Evolutionary conservation across 2,113 vertebrate species (phyloP).

Genomic region (Chrysochloris asiatica): DNA sequence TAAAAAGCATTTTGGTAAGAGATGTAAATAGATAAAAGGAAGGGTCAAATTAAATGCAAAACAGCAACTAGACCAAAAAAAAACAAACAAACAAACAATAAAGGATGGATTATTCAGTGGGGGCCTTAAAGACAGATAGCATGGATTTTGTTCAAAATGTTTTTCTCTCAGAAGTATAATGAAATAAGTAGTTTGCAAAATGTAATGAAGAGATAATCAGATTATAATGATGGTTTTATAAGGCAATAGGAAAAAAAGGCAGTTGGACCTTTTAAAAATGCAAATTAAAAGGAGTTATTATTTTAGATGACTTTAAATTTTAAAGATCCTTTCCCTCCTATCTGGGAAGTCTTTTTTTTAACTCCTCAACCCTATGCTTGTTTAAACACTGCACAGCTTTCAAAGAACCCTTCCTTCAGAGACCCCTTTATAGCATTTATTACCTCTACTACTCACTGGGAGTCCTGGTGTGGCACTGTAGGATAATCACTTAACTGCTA

Average conservation of each 20-base stretch:
- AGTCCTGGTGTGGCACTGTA: too few relatives aligned
- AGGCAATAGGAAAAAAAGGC: constrained; percentile 26
- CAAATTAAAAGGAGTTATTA: constrained; percentile 42
- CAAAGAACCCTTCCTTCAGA: constrained; percentile 25
- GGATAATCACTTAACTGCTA: too few relatives aligned
- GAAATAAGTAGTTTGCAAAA: constrained; percentile 54
- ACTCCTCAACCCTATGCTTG: not conserved
- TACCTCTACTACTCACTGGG: constrained; percentile 37
- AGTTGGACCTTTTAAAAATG: constrained; percentile 37
- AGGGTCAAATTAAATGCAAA: constrained; percentile 68
- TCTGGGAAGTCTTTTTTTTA: constrained; percentile 19
- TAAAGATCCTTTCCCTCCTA: constrained; percentile 30
- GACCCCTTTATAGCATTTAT: not conserved
- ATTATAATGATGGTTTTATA: constrained; percentile 51
- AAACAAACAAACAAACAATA: not conserved
- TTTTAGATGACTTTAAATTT: constrained; percentile 35
- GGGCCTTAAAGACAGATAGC: constrained; percentile 42
- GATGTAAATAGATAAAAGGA: constrained; percentile 59
- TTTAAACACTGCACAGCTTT: not conserved
- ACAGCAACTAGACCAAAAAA: constrained; percentile 17
- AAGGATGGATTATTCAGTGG: constrained; percentile 6
- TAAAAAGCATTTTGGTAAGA: constrained; percentile 60
- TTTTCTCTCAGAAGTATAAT: constrained; percentile 51
- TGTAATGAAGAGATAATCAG: constrained; percentile 52
- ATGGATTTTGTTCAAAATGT: constrained; percentile 52